Percentiles rank a stretch among this genome's conserved stretches.
phyloP scores from a whole-genome alignment of 2,113 vertebrate genomes.

The Hiodon tergisus region DNA sequence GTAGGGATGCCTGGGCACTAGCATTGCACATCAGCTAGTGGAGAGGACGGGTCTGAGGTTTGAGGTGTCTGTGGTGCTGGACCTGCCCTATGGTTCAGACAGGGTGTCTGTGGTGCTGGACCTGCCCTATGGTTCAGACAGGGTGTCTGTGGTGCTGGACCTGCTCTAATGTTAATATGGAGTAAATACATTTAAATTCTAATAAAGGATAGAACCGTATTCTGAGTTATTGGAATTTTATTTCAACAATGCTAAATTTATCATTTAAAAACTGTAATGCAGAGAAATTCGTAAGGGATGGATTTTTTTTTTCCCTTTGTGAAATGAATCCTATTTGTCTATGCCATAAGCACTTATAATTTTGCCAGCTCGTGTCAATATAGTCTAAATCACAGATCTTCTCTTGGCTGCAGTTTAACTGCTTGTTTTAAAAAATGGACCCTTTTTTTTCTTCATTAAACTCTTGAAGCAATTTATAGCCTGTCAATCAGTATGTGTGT shows the following conservation, averaged over 20 bases:
- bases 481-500: constrained; percentile 46
- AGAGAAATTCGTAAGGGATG: constrained; percentile 32
- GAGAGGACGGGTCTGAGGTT: too few species aligned
- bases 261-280: constrained; percentile 31
- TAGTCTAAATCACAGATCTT: constrained; percentile 33
- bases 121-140: too few species aligned
- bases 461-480: constrained; percentile 43
- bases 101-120: too few species aligned
- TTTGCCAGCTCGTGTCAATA: constrained; percentile 32
- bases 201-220: too few species aligned
- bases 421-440: constrained; percentile 28
- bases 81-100: too few species aligned
- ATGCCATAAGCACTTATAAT: constrained; percentile 28
- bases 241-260: constrained; percentile 17
- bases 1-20: constrained; percentile 19
- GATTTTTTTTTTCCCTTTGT: constrained; percentile 19
- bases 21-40: background rate
- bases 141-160: too few species aligned
- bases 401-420: constrained; percentile 39
- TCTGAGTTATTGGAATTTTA: constrained; percentile 9
- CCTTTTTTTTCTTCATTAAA: constrained; percentile 31
- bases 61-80: too few species aligned
- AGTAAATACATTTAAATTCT: too few species aligned
- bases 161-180: too few species aligned
- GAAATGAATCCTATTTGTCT: constrained; percentile 36